phyloP scores from a whole-genome alignment of 2,113 vertebrate genomes.

The Columba janthina region DNA sequence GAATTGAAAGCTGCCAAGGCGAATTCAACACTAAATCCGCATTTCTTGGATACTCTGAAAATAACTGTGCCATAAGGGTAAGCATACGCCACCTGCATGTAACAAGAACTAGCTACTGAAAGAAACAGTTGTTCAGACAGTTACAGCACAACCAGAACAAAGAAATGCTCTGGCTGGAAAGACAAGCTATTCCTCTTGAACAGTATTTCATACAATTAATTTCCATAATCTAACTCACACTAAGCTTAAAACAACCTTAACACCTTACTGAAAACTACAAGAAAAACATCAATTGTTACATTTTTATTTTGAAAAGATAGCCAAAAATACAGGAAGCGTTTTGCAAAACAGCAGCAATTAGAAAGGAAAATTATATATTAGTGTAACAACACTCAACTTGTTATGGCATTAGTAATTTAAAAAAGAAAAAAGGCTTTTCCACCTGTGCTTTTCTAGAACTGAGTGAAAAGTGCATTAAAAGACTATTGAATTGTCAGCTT shows the following conservation, averaged over 20 bases:
- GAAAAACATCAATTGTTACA: neutral
- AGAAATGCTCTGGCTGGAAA: neutral
- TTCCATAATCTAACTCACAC: neutral
- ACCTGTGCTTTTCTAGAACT: neutral
- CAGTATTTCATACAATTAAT: neutral
- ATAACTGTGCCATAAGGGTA: neutral
- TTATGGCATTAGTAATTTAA: neutral
- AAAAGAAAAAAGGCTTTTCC: neutral
- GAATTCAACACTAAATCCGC: neutral
- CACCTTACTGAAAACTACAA: neutral
- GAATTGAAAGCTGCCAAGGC: neutral
- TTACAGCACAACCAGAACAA: neutral
- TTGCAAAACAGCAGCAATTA: neutral
- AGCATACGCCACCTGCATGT: neutral
- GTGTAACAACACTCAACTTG: neutral
- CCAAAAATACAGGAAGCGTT: neutral
- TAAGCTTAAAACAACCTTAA: neutral
- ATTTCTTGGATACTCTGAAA: neutral
- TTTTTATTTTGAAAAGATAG: neutral
- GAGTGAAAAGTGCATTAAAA: neutral
- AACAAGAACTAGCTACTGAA: neutral
- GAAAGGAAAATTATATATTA: neutral
- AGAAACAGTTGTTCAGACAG: neutral
- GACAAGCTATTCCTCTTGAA: neutral
- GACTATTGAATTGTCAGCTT: neutral